These are phyloP conservation scores for Onthophagus sagittarius DNA, from an alignment of 2,888 invertebrate species.

Conservation along the genomic window DNA sequence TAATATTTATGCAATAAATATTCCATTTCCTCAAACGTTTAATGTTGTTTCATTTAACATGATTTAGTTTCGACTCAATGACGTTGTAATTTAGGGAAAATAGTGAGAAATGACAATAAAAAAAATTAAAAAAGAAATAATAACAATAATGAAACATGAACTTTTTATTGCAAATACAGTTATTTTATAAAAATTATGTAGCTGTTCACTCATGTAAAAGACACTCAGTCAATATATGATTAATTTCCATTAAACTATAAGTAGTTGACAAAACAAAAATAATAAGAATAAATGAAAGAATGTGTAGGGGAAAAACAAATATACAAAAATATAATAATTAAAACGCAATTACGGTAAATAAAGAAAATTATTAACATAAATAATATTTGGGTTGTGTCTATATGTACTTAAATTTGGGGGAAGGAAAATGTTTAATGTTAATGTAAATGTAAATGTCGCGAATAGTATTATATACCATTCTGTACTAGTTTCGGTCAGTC, in stretches of 20 bases:
- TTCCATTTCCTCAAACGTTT: no score
- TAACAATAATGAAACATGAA: slow-evolving; percentile 26
- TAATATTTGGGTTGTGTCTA: neutral
- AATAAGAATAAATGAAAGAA: slow-evolving; percentile 17
- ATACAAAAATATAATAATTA: slow-evolving; percentile 18
- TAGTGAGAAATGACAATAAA: neutral
- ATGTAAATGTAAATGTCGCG: neutral
- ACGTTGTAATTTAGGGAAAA: no score
- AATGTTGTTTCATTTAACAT: no score
- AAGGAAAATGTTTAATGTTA: neutral
- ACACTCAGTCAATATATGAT: slow-evolving; percentile 31
- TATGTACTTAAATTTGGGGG: no score
- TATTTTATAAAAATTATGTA: slow-evolving; percentile 35
- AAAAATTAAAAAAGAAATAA: neutral
- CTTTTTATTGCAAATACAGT: slow-evolving; percentile 36
- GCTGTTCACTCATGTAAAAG: slow-evolving; percentile 33
- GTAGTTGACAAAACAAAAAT: slow-evolving; percentile 23
- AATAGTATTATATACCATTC: neutral
- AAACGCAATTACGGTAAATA: slow-evolving; percentile 8
- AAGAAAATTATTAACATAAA: neutral
- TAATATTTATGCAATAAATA: no score
- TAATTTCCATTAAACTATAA: slow-evolving; percentile 22
- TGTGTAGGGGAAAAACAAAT: slow-evolving; percentile 1
- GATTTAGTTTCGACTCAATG: no score
- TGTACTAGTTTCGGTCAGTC: neutral